Percentiles rank a stretch among this genome's conserved stretches.
phyloP scores from a whole-genome alignment of 2,888 invertebrate genomes.

The Dicranocentrus wangi region DNA sequence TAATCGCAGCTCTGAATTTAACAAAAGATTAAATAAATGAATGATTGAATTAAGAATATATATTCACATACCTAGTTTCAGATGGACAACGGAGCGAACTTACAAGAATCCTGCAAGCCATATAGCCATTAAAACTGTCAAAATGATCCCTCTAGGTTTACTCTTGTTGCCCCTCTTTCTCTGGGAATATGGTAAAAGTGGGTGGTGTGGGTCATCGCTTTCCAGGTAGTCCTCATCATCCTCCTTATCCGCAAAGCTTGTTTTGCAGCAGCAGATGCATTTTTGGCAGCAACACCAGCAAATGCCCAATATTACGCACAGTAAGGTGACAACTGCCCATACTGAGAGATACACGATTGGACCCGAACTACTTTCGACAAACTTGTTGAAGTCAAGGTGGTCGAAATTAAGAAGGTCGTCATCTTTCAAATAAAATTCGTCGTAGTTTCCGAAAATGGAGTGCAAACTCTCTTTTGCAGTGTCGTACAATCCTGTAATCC shows the following conservation, averaged over 20 bases:
- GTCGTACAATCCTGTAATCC: constrained; percentile 15
- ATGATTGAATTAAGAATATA: neutral
- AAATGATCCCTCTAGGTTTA: neutral
- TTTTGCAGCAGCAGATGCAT: constrained; percentile 30
- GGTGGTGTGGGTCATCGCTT: neutral
- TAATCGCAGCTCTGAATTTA: constrained; percentile 23
- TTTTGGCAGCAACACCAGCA: constrained; percentile 29
- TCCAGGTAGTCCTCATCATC: neutral
- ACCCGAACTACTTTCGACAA: neutral
- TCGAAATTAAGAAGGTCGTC: constrained; percentile 28
- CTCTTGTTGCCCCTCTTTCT: constrained; percentile 13
- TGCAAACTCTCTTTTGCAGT: constrained; percentile 15
- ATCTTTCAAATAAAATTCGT: neutral
- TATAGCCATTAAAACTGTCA: constrained; percentile 25
- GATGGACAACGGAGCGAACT: neutral
- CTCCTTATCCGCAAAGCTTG: constrained; percentile 6
- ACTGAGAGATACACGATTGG: constrained; percentile 11
- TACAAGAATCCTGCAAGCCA: constrained; percentile 38
- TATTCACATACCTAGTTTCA: neutral
- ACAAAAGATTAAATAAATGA: neutral
- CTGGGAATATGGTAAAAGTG: constrained; percentile 17
- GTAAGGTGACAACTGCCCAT: neutral
- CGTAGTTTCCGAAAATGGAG: neutral
- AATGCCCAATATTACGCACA: neutral
- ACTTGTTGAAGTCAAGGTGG: neutral